These are phyloP conservation scores for Drosophila anomalata DNA, from an alignment of 2,888 invertebrate genomes.

Conservation along the genomic window DNA sequence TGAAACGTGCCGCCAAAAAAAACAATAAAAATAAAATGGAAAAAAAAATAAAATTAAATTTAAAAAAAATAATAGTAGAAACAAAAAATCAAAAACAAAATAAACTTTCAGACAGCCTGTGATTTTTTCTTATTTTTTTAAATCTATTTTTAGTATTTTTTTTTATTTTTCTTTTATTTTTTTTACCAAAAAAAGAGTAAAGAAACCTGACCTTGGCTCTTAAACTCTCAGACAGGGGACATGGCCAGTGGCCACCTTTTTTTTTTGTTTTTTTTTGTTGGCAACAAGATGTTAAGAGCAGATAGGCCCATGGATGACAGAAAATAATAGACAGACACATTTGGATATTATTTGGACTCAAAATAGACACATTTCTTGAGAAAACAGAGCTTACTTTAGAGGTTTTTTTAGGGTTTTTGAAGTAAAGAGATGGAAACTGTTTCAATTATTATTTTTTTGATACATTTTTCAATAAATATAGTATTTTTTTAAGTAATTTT, in stretches of 20 bases:
- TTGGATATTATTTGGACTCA: not conserved
- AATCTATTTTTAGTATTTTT: not conserved
- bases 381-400: no score
- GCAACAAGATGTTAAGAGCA: not conserved
- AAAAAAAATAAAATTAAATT: conserved; percentile 42
- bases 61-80: conserved; percentile 17
- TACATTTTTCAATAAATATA: no score
- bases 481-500: no score
- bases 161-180: not conserved
- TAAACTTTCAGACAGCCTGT: conserved; percentile 29
- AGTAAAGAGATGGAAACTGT: no score
- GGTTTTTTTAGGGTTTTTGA: no score
- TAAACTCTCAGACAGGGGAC: conserved; percentile 20
- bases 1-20: conserved; percentile 66
- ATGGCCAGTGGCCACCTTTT: not conserved
- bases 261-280: conserved; percentile 1
- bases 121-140: conserved; percentile 16
- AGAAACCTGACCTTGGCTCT: conserved; percentile 31
- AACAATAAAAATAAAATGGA: conserved; percentile 7
- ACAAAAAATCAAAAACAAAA: conserved; percentile 11
- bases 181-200: not conserved
- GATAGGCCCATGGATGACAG: conserved; percentile 2
- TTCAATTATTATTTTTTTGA: no score
- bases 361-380: not conserved
- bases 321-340: not conserved